Percentiles rank a stretch among this genome's conserved stretches.
Evolutionary conservation across 2,113 vertebrate species (phyloP).

Genomic region (Vidua macroura): DNA sequence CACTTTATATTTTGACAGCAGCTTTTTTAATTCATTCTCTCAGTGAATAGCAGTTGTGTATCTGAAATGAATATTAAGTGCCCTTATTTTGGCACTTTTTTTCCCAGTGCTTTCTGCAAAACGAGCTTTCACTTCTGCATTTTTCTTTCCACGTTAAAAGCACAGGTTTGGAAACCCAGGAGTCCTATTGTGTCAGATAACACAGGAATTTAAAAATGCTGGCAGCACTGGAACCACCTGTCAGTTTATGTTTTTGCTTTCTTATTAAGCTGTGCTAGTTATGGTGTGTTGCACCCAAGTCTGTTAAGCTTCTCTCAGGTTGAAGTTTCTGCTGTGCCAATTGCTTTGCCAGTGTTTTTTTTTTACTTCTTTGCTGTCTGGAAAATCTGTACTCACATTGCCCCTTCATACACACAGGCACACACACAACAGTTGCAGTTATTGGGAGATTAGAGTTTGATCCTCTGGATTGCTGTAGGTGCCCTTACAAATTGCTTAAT

Average conservation of each 20-base stretch:
- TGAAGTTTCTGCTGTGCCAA: not conserved
- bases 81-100: not conserved
- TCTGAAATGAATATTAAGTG: not conserved
- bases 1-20: not conserved
- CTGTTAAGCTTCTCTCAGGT: not conserved
- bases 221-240: not conserved
- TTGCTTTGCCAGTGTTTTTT: not conserved
- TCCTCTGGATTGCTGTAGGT: not conserved
- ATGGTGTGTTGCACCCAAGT: not conserved
- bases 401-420: not conserved
- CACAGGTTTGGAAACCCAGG: not conserved
- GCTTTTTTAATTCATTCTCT: not conserved
- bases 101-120: not conserved
- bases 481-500: not conserved
- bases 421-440: not conserved
- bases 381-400: not conserved
- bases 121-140: not conserved
- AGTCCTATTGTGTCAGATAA: not conserved
- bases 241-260: not conserved
- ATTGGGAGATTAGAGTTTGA: not conserved
- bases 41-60: not conserved
- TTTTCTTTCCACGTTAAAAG: not conserved
- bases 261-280: not conserved
- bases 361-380: not conserved
- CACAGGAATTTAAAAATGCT: not conserved